A percentile compares a stretch with the other conserved stretches of the same genome.
Conservation (phyloP, 2,797 vertebrate species). For the Chloroceryle inda region DNA sequence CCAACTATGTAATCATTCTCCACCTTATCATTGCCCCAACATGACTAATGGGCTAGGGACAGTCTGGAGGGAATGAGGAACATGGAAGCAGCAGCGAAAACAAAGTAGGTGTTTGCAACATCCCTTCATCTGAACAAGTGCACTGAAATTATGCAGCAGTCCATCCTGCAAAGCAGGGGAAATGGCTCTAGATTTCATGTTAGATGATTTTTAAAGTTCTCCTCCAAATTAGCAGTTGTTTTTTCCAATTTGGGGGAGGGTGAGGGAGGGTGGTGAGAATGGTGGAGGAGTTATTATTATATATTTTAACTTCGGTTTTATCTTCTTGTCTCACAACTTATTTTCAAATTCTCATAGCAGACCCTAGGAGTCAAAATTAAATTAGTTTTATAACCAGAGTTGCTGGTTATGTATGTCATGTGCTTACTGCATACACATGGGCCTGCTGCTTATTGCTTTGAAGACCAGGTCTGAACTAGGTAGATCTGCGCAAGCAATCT, state of each 20-base stretch:
- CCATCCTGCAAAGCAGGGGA: background rate
- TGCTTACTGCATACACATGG: background rate
- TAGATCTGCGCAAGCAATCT: background rate
- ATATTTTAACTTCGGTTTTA: background rate
- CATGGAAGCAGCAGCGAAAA: slow-evolving; percentile 41
- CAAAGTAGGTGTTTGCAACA: slow-evolving; percentile 22
- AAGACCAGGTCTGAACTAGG: background rate
- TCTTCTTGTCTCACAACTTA: background rate
- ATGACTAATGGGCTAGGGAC: slow-evolving; percentile 61
- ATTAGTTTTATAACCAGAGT: background rate
- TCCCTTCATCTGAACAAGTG: slow-evolving; percentile 16
- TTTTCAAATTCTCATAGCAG: background rate
- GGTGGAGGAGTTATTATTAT: background rate
- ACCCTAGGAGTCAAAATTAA: background rate
- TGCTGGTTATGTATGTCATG: background rate
- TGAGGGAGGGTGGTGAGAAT: rapidly evolving
- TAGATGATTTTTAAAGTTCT: background rate
- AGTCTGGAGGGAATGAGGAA: slow-evolving; percentile 59
- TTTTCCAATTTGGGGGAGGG: background rate
- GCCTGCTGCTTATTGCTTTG: background rate
- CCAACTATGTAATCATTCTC: slow-evolving; percentile 74
- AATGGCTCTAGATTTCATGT: background rate
- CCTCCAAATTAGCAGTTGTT: background rate
- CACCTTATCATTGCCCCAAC: slow-evolving; percentile 69
- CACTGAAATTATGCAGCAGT: background rate